Percentiles rank a stretch among this genome's conserved stretches.
These are phyloP conservation scores for Drosophila nebulosa DNA, from an alignment of 1,140 invertebrate genomes.

Conservation along the genomic window DNA sequence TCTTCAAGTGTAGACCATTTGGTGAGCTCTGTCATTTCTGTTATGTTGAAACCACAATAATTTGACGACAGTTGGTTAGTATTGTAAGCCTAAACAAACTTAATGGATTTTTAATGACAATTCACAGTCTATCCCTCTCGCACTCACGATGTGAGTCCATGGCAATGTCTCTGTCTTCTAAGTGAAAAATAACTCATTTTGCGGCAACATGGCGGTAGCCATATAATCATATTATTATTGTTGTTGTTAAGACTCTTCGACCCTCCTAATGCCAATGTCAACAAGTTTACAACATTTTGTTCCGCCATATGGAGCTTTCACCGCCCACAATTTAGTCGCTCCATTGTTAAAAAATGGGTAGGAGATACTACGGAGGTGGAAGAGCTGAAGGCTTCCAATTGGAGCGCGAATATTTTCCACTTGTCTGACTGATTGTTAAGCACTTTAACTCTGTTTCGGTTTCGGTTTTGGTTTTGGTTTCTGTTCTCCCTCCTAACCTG, in stretches of 20 bases:
- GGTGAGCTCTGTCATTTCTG: constrained; percentile 20
- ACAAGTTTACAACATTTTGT: constrained; percentile 70
- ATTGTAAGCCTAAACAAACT: constrained; percentile 20
- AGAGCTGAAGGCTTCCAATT: constrained; percentile 37
- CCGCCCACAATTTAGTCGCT: constrained; percentile 63
- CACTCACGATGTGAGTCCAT: neutral
- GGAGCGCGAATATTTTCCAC: constrained; percentile 62
- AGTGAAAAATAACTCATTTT: constrained; percentile 67
- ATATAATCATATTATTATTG: constrained; percentile 44
- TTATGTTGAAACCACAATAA: constrained; percentile 35
- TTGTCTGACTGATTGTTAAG: constrained; percentile 19
- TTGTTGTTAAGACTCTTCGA: neutral
- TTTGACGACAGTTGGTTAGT: constrained; percentile 40
- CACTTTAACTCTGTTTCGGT: neutral
- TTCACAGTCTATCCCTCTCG: constrained; percentile 9
- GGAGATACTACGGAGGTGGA: neutral
- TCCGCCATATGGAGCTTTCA: constrained; percentile 53
- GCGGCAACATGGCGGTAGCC: constrained; percentile 23
- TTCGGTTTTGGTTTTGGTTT: neutral
- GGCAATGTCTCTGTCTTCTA: constrained; percentile 17
- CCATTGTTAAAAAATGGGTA: constrained; percentile 8
- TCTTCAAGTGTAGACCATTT: constrained; percentile 26
- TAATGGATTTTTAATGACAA: constrained; percentile 75
- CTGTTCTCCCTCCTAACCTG: neutral
- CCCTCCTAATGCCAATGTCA: constrained; percentile 48